Conservation (phyloP, 2,888 invertebrate species). For the Melanchra persicariae region DNA sequence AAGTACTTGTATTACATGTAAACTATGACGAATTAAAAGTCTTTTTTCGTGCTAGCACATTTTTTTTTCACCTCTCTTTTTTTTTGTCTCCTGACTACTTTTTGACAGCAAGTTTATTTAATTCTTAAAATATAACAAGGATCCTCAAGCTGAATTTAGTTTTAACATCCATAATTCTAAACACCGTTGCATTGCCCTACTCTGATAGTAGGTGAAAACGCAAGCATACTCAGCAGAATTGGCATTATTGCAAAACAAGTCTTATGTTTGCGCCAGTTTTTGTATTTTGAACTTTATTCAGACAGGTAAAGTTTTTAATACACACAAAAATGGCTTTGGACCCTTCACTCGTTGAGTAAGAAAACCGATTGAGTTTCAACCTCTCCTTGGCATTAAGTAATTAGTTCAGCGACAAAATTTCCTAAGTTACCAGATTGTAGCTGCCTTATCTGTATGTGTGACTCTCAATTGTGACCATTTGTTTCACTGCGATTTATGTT, state of each 20-base stretch:
- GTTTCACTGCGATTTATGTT: too few relatives aligned
- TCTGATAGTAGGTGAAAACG: background rate
- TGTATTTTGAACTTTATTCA: background rate
- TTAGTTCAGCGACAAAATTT: background rate
- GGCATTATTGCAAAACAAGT: background rate
- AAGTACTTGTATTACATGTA: constrained; percentile 2
- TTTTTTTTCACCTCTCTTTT: constrained; percentile 8
- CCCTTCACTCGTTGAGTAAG: background rate
- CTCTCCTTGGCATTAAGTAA: background rate
- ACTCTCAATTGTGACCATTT: background rate
- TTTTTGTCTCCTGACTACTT: background rate
- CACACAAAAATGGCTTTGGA: background rate
- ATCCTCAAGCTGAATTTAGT: background rate
- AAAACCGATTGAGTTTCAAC: background rate
- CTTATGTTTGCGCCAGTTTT: background rate
- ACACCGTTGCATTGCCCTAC: background rate
- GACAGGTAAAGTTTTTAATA: background rate
- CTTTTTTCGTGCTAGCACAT: constrained; percentile 3
- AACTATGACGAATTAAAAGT: constrained; percentile 15
- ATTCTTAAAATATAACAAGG: background rate
- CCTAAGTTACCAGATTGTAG: too few relatives aligned
- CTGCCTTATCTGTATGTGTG: background rate
- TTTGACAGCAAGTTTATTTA: background rate
- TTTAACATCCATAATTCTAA: background rate
- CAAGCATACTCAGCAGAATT: constrained; percentile 4